These are phyloP conservation scores for Nycticorax nycticorax DNA, from an alignment of 2,113 vertebrate genomes.

Conservation along the genomic window DNA sequence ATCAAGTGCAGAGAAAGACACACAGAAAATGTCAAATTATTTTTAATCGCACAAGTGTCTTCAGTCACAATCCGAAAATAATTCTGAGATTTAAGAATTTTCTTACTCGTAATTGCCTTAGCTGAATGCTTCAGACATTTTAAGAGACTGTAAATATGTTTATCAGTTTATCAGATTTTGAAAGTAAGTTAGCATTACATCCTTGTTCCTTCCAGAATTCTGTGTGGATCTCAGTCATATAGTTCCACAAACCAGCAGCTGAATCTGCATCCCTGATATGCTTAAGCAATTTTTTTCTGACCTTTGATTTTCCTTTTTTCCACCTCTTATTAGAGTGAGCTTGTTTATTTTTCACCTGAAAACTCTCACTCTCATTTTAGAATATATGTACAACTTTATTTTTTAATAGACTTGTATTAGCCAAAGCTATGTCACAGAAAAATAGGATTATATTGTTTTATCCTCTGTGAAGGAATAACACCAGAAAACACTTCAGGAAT, in stretches of 20 bases:
- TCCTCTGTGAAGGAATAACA: neutral
- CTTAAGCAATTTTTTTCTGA: neutral
- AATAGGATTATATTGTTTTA: neutral
- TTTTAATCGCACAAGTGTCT: neutral
- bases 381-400: neutral
- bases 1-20: neutral
- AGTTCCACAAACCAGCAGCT: neutral
- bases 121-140: neutral
- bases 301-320: neutral
- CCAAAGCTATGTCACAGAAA: neutral
- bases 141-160: neutral
- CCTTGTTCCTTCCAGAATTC: neutral
- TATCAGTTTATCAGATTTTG: neutral
- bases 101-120: neutral
- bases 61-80: neutral
- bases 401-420: neutral
- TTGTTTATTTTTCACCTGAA: neutral
- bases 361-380: neutral
- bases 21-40: neutral
- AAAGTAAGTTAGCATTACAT: neutral
- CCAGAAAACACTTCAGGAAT: neutral
- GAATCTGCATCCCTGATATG: neutral
- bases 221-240: neutral
- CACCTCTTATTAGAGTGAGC: neutral
- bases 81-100: neutral